Evolutionary conservation across 2,113 vertebrate genomes (phyloP), one percentile per base, ranked within the genome.

Genomic region (Pterocles burchelli): DNA sequence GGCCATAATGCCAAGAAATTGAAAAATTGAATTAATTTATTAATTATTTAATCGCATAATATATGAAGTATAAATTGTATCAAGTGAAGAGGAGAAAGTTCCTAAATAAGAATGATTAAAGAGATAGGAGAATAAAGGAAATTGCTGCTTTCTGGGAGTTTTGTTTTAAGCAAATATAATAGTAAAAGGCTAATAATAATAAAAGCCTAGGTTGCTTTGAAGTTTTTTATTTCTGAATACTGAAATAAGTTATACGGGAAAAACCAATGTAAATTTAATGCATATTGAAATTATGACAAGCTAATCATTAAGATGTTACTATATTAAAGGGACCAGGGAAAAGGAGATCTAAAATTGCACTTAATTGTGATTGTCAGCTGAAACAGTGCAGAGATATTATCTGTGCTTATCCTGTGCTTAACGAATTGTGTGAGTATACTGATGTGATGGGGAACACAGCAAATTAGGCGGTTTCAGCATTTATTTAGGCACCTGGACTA

Each of bases 341-440:
- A 92, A 96, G 66, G 77, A 78, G 83, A 34, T 91, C 72, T 83
- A 49, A 93, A 95, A 95, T 94, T 76, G 70, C 90, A 83, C 54
- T 34, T 87, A 94, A 93, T 92, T 95, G 77, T 93, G 73, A 89
- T n/a, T 63, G 38, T 82, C 54, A 79, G 59, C 65, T 90, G 48
- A 94, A 87, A 41, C 46, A 78, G 78, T 7, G 6, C 28, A 8
- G 68, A 70, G 54, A 28, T 85, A 41, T 88, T 92, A 55, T 90
- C 58, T 89, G 6, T 34, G 61, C 45, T 87, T 85, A 54, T 36
- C 88, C 75, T n/a, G 54, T 24, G 71, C 87, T 85, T 81, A 85
- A 34, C 2, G 15, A 94, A 33, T 71, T 74, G 89, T 79, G 71
- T 62, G 84, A 20, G 65, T 77, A 7, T 12, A 38, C 68, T 14